These are phyloP conservation scores for Blastomussa wellsi DNA, from an alignment of 92 coral and sea anemone species.

Conservation along the genomic window DNA sequence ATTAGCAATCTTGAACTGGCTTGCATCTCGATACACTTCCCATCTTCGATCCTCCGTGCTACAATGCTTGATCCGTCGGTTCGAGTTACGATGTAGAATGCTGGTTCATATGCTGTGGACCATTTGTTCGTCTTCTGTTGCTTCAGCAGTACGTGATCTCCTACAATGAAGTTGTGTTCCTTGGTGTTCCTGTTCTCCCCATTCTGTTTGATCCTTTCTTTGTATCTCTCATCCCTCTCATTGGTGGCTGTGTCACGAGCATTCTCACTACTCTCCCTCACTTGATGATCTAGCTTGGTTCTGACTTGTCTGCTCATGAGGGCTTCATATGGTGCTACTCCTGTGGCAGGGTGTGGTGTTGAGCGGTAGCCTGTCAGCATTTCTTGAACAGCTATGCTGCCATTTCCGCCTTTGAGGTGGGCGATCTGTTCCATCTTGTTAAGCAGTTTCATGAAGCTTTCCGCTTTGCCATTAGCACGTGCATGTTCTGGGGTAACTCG, in stretches of 20 bases:
- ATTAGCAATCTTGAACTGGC: too few relatives aligned
- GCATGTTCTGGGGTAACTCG: slow-evolving; percentile 40
- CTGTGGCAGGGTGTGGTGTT: slow-evolving; percentile 46
- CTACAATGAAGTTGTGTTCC: slow-evolving; percentile 34
- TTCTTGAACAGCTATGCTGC: slow-evolving; percentile 22
- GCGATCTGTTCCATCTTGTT: slow-evolving; percentile 26
- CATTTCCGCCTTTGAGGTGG: too few relatives aligned
- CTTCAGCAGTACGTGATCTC: slow-evolving; percentile 60
- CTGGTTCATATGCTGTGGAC: slow-evolving; percentile 67
- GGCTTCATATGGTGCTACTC: slow-evolving; percentile 40
- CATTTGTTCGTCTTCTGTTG: slow-evolving; percentile 57
- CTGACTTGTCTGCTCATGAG: slow-evolving; percentile 29
- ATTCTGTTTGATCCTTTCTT: slow-evolving; percentile 16
- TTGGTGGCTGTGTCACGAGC: slow-evolving; percentile 20
- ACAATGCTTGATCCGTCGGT: slow-evolving; percentile 65
- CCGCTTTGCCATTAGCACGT: slow-evolving; percentile 30
- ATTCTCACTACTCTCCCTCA: slow-evolving; percentile 5
- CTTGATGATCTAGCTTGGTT: slow-evolving; percentile 45
- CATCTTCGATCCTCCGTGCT: slow-evolving; percentile 55
- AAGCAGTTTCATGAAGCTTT: slow-evolving; percentile 36
- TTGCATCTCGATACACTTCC: too few relatives aligned
- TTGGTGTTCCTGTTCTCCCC: slow-evolving; percentile 22
- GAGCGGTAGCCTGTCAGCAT: slow-evolving; percentile 41
- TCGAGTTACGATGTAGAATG: slow-evolving; percentile 57
- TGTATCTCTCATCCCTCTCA: slow-evolving; percentile 37